Evolutionary conservation across 2,113 vertebrate species (phyloP).

Genomic region (Brachypteracias leptosomus): DNA sequence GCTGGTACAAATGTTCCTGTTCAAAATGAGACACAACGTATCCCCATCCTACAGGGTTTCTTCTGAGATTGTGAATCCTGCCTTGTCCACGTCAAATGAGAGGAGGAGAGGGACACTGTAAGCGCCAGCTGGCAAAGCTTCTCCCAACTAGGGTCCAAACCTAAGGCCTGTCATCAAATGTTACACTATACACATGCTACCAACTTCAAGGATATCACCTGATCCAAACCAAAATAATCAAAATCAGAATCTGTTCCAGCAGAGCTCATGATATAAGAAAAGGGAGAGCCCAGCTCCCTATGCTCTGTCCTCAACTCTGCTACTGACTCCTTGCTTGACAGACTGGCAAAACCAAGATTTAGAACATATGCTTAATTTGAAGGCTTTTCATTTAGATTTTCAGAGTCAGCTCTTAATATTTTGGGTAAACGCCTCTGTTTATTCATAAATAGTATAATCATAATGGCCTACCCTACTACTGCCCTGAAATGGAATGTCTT

Average conservation of each 20-base stretch:
- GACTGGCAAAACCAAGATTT: background rate
- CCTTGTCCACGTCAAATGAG: rapidly evolving
- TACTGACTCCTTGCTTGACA: background rate
- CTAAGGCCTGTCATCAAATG: background rate
- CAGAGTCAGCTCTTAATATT: background rate
- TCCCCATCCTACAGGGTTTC: background rate
- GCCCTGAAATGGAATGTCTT: background rate
- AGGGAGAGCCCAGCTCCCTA: background rate
- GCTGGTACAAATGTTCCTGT: background rate
- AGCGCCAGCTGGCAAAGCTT: background rate
- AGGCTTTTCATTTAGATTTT: background rate
- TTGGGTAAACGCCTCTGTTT: background rate
- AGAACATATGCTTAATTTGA: background rate
- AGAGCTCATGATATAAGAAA: background rate
- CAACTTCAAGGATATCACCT: background rate
- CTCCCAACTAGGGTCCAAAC: background rate
- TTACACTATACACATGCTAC: rapidly evolving
- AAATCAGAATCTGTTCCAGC: background rate
- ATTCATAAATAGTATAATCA: background rate
- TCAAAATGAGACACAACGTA: background rate
- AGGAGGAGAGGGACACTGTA: background rate
- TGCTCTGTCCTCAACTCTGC: background rate
- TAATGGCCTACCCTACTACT: background rate
- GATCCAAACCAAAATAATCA: background rate
- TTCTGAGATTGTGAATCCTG: background rate